A percentile compares a stretch with the other conserved stretches of the same genome.
phyloP scores from a whole-genome alignment of 2,888 invertebrate genomes.

The Acleris sparsana region DNA sequence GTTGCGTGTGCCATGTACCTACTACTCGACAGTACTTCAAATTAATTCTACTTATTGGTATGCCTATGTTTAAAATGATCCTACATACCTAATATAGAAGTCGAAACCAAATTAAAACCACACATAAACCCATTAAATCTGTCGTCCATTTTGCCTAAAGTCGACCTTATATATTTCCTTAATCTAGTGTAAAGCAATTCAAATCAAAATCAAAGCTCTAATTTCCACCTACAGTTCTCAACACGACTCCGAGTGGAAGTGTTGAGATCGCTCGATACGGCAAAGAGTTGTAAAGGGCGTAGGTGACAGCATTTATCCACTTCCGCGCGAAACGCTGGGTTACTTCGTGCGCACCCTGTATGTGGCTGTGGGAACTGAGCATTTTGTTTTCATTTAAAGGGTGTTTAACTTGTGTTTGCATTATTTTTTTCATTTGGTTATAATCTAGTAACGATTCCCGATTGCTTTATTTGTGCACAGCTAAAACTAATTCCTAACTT shows the following conservation, averaged over 20 bases:
- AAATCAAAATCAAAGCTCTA: conserved; percentile 18
- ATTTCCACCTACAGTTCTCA: conserved; percentile 35
- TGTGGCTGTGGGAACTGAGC: conserved; percentile 78
- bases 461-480: too few relatives aligned
- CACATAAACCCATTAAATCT: too few relatives aligned
- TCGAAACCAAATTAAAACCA: too few relatives aligned
- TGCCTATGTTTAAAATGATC: too few relatives aligned
- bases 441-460: too few relatives aligned
- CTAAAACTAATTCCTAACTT: too few relatives aligned
- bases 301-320: conserved; percentile 79
- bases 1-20: too few relatives aligned
- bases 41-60: too few relatives aligned
- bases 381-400: conserved; percentile 66
- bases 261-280: conserved; percentile 61
- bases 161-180: too few relatives aligned
- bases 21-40: too few relatives aligned
- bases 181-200: background rate
- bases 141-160: too few relatives aligned
- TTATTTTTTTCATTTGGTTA: background rate
- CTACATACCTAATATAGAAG: too few relatives aligned
- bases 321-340: conserved; percentile 75
- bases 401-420: conserved; percentile 38
- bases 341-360: conserved; percentile 78
- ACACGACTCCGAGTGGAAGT: conserved; percentile 50
- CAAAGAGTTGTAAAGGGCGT: conserved; percentile 68